A percentile compares a stretch with the other conserved stretches of the same genome.
Evolutionary conservation across 2,888 invertebrate species (phyloP).

Genomic region (Caenorhabditis parvicauda): DNA sequence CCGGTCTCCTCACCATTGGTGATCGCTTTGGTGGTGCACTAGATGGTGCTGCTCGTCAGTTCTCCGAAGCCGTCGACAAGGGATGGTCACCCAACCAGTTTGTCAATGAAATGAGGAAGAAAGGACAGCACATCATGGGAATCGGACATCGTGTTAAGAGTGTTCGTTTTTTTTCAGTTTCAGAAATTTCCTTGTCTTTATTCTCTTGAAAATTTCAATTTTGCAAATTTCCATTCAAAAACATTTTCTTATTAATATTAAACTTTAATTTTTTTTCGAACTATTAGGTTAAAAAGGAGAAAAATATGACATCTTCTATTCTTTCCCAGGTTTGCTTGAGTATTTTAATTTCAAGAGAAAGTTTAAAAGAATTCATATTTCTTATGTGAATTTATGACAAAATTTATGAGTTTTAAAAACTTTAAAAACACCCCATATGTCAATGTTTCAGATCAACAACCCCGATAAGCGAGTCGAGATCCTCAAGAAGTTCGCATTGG

Average conservation of each 20-base stretch:
- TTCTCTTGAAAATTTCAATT: too few relatives aligned
- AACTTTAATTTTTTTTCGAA: too few relatives aligned
- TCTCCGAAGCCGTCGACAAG: conserved; percentile 91
- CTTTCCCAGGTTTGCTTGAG: not conserved
- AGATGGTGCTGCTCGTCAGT: conserved; percentile 94
- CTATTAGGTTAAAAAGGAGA: too few relatives aligned
- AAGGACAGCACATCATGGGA: conserved; percentile 97
- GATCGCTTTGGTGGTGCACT: conserved; percentile 97
- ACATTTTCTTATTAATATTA: too few relatives aligned
- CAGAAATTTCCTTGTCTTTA: not conserved
- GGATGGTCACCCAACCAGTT: conserved; percentile 81
- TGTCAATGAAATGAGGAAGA: conserved; percentile 93
- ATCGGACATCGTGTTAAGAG: conserved; percentile 86
- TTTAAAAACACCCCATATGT: not conserved
- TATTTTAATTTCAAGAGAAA: not conserved
- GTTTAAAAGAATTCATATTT: not conserved
- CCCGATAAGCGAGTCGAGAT: conserved; percentile 97
- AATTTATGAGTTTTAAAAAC: too few relatives aligned
- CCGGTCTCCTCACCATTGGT: conserved; percentile 86
- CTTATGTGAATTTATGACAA: too few relatives aligned
- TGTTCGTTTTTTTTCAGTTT: conserved; percentile 65
- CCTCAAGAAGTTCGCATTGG: conserved; percentile 85
- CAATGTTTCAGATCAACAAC: conserved; percentile 86
- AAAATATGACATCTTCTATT: too few relatives aligned
- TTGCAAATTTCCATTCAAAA: too few relatives aligned